Evolutionary conservation across 2,113 vertebrate species (phyloP).

Genomic region (Xiphorhynchus elegans): DNA sequence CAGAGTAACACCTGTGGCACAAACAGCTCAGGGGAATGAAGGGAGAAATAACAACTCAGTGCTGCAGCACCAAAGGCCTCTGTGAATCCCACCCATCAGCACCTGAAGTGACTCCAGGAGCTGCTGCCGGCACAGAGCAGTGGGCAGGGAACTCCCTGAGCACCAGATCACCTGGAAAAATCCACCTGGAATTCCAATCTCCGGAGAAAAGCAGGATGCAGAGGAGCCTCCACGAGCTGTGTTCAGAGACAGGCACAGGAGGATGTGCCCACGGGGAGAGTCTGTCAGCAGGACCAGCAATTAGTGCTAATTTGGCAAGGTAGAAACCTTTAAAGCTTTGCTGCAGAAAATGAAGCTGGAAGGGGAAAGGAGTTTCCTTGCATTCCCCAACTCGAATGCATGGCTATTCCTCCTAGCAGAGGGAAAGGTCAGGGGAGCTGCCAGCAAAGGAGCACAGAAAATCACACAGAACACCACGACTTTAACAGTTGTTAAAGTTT

Average conservation of each 20-base stretch:
- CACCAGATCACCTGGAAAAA: rapidly evolving
- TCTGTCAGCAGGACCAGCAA: not conserved
- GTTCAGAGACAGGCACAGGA: not conserved
- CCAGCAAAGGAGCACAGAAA: not conserved
- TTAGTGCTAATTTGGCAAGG: not conserved
- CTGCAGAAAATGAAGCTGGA: not conserved
- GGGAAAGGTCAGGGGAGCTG: not conserved
- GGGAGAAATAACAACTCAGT: rapidly evolving
- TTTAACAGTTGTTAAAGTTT: rapidly evolving
- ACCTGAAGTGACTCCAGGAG: not conserved
- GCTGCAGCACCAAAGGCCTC: not conserved
- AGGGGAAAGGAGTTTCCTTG: not conserved
- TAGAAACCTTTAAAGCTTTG: not conserved
- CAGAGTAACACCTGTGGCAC: not conserved
- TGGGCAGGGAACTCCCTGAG: not conserved
- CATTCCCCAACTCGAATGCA: rapidly evolving
- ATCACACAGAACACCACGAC: rapidly evolving
- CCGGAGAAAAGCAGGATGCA: rapidly evolving
- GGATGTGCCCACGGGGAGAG: rapidly evolving
- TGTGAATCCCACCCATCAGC: rapidly evolving
- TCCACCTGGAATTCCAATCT: rapidly evolving
- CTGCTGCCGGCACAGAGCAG: not conserved
- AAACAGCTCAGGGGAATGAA: not conserved
- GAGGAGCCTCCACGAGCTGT: not conserved
- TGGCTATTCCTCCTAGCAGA: not conserved